Base-by-base conservation (phyloP, 2,113 vertebrate species). In the Pachyramphus minor region DNA sequence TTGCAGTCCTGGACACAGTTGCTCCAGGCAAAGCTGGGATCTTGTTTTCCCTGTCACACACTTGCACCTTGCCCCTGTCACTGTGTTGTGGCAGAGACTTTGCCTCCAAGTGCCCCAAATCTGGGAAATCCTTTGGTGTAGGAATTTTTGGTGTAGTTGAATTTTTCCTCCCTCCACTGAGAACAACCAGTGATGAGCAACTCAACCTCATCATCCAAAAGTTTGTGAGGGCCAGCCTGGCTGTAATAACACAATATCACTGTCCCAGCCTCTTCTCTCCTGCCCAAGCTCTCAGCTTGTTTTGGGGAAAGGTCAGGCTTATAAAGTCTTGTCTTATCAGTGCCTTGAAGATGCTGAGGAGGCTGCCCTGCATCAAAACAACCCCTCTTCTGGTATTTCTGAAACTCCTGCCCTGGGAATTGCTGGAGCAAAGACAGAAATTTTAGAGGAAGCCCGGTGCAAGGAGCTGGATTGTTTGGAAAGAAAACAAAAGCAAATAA, bases 401-500 rank as follows among this genome's bases (percentile, higher is more conserved):
- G 63, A 67, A 83, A 93, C 63, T 86, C 33, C 88, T 89, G 88
- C 39, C 92, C 63, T 84, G 96, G 83, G 92, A 88, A 84, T 92
- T 90, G 68, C 76, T 94, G 86, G 39, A 93, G 83, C 69, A 63
- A 52, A 95, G 95, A 81, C 87, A 96, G 93, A 92, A 91, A 91
- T 56, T 79, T 95, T 93, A 97, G 79, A 92, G 42, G 92, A 89
- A 96, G 83, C 83, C 79, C 83, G 69, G 80, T 45, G 63, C 13
- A 9, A 41, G 64, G 75, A 96, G 93, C 96, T 56, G 35, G 87
- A 95, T 90, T 72, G 47, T 85, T 93, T 96, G 95, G 89, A 94
- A 95, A 91, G 75, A 71, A 94, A 96, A 91, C 81, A 92, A 95
- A 96, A 87, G 55, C 87, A 94, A 76, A 94, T 71, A 39, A 91